A percentile compares a stretch with the other conserved stretches of the same genome.
phyloP scores from a whole-genome alignment of 2,797 vertebrate species.

The Chelonia mydas region DNA sequence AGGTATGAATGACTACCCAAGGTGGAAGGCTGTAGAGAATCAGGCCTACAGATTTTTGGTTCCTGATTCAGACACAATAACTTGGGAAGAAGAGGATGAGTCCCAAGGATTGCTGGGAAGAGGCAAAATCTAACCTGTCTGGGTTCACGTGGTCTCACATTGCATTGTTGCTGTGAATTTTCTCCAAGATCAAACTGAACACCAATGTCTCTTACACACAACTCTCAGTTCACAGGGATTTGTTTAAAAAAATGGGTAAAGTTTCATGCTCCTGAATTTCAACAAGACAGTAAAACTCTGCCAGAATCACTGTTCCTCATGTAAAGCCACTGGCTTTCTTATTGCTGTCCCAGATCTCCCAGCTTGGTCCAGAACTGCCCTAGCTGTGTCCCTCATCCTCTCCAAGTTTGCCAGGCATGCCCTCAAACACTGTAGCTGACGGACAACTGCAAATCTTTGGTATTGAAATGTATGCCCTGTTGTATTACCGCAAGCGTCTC shows the following conservation, averaged over 20 bases:
- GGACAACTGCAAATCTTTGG: neutral
- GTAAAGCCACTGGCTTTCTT: neutral
- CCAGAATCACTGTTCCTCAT: neutral
- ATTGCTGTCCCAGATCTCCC: neutral
- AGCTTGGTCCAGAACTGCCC: neutral
- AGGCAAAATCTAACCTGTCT: neutral
- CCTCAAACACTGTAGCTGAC: neutral
- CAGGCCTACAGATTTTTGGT: neutral
- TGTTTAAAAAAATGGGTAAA: neutral
- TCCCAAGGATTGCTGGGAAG: neutral
- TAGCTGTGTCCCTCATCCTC: neutral
- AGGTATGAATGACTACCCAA: neutral
- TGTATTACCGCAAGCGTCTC: slow-evolving; percentile 12
- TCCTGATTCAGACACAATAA: fast-evolving
- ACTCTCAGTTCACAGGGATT: fast-evolving
- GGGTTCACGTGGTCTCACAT: fast-evolving
- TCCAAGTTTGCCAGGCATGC: neutral
- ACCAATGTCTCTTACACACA: fast-evolving
- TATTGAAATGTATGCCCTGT: neutral
- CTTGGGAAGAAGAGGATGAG: neutral
- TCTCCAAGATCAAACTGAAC: neutral
- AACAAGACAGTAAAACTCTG: neutral
- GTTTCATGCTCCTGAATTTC: neutral
- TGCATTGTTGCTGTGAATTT: neutral
- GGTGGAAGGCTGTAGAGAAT: neutral